Base-by-base conservation (phyloP, 2,797 vertebrate species). In the Melanotaenia nigrans region DNA sequence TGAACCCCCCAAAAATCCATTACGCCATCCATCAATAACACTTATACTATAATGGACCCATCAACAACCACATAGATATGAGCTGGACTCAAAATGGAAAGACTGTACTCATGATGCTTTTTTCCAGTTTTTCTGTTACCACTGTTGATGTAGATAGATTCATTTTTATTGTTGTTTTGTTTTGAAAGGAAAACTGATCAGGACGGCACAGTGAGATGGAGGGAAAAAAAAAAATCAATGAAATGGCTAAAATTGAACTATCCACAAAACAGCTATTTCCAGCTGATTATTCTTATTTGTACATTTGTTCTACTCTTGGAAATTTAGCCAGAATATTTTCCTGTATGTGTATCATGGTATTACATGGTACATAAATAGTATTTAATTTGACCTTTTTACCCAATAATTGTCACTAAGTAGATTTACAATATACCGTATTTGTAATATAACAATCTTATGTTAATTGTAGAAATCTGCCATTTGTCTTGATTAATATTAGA, bases 81-180 rank as follows among this genome's bases (percentile, higher is more conserved):
- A 73, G 64, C 65, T 57, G 40, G 54, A 76, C 74, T 75, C 56
- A 35, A 62, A 77, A 64, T 61, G 12, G 35, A 51, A 58, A 73
- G 74, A 47, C 38, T 33, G 42, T 54, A 7, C 79, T 74, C 65
- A 45, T 69, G 36, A 60, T 40, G 30, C 58, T 54, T 69, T 73
- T 64, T 73, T n/a, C 33, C 30, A 33, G 38, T 56, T 54, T 77
- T 72, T 14, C 24, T 40, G 69, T 51, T 18, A 66, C 59, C 72
- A 35, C 55, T 73, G 18, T 30, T 77, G 71, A 73, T 75, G 73
- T 73, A 59, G 61, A 70, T 56, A 5, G 49, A 61, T 79, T 79
- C 76, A 78, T 80, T 77, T 68, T 65, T 59, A 62, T 73, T 62
- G 82, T 82, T 57, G 16, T 25, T 25, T 68, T 30, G 13, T 71